Base-by-base conservation (phyloP, 2,888 invertebrate genomes). In the Ptilodon capucinus region DNA sequence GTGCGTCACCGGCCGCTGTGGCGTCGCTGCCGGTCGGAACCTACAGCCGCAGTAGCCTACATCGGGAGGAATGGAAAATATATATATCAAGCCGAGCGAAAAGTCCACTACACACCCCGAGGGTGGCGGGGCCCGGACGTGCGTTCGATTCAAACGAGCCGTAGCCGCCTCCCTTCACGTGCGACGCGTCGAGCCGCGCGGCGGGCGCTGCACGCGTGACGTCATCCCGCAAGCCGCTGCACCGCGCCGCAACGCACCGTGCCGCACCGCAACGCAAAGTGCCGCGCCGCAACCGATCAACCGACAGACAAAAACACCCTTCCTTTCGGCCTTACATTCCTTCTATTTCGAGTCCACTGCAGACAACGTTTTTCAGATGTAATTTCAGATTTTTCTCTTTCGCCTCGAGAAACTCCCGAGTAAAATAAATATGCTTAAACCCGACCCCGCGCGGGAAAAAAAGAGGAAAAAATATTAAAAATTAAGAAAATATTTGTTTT, bases 401-500 rank as follows among this genome's bases (percentile, higher is more conserved):
- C 65, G 74, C 80, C 77, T 72, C 77, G 73, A 80, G 80, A 81
- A 86, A 78, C 76, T 78, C 75, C 65, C 66, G 68, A 72, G 73
- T 62, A 80, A 86, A 89, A 88, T 89, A 90, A 90, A 89, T 89
- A 89, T 87, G 77, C 86, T 87, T 86, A 88, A 89, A 85, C 86
- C 85, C 86, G 83, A 84, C 84, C 83, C 81, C 75, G 69, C 71
- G 73, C 71, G 74, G 71, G 53, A 74, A 71, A 74, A 71, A 74
- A 79, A 71, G 77, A 79, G 79, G 81, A 82, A 86, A 86, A 86
- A 85, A 85, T 84, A 83, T 86, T 83, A 78, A 89, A 88, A 88
- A 86, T 88, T 86, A 85, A 81, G 83, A 84, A 91, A 91, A 91
- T 90, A 91, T 90, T 90, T 90, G 86, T 87, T 85, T 86, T 80